Base-by-base conservation (phyloP, 2,888 invertebrate species). In the Epirrhoe alternata region DNA sequence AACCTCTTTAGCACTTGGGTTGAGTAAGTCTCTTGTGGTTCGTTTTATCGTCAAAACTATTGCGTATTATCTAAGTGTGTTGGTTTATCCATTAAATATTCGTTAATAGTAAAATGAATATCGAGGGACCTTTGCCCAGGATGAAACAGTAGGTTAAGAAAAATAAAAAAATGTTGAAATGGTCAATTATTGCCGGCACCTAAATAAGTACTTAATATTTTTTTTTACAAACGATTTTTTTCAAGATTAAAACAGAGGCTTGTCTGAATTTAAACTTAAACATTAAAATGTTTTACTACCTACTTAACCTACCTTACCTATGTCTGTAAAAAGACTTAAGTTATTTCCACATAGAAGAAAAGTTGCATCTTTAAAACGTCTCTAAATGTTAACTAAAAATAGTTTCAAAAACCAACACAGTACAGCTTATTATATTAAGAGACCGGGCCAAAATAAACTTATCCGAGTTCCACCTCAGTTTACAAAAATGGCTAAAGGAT, bases 1-100 rank as follows among this genome's bases (percentile, higher is more conserved):
- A 64, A 64, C 67, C 64, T 63, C 65, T 59, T 71, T 68, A 69
- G 71, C 71, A 66, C 71, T 69, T 69, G 61, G 47, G 62, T 56
- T 67, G 67, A 56, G 60, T 52, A 53, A 64, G 64, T 58, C 64
- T 54, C 68, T 53, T 5, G 68, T 42, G 67, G 63, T 53, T 52
- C n/a, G 59, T 56, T 60, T 59, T 60, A 60, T 61, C 52, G 50
- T 55, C 55, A 30, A 38, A 64, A 63, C 60, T 61, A 57, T 57
- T 61, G 55, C 14, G 47, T 38, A 50, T 35, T 61, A 54, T 56
- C 53, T 52, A 47, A 47, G 47, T 42, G 12, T 8, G 12, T 42
- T 42, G 4, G 8, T 42, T 42, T 42, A 12, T 10, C 12, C 8
- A 12, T 42, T 42, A 42, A 42, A 42, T 42, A 42, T 42, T 10